phyloP scores from a whole-genome alignment of 2,113 vertebrate genomes.

The Epinephelus lanceolatus region DNA sequence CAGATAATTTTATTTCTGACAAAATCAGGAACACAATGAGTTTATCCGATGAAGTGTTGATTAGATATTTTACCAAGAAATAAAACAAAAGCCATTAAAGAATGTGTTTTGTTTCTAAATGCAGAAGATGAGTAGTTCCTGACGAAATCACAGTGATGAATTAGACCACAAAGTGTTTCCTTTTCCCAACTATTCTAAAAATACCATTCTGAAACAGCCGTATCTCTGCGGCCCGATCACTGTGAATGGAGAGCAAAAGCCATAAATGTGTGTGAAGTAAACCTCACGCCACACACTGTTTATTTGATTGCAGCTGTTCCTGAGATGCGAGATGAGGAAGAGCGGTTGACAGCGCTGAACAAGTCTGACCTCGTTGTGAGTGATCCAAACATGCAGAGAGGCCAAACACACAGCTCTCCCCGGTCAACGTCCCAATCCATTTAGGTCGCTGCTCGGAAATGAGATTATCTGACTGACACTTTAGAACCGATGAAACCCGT shows the following conservation, averaged over 20 bases:
- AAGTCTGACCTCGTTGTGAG: slow-evolving; percentile 72
- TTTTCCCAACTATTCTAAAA: slow-evolving; percentile 59
- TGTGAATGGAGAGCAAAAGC: slow-evolving; percentile 44
- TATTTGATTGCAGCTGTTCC: slow-evolving; percentile 78
- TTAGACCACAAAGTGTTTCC: neutral
- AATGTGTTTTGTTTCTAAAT: slow-evolving; percentile 25
- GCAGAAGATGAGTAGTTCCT: neutral
- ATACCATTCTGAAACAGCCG: slow-evolving; percentile 53
- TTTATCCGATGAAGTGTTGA: neutral
- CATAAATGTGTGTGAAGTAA: slow-evolving; percentile 62
- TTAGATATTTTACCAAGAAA: neutral
- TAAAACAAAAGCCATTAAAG: slow-evolving; percentile 7
- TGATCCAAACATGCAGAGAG: slow-evolving; percentile 62
- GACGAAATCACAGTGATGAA: slow-evolving; percentile 36
- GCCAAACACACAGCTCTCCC: slow-evolving; percentile 66
- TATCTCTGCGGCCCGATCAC: slow-evolving; percentile 5
- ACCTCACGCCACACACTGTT: slow-evolving; percentile 57
- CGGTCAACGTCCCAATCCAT: slow-evolving; percentile 60
- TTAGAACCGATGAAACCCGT: slow-evolving; percentile 54
- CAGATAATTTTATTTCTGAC: neutral
- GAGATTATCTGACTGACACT: slow-evolving; percentile 70
- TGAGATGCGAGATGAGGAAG: slow-evolving; percentile 57
- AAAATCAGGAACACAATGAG: neutral
- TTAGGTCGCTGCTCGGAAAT: slow-evolving; percentile 75
- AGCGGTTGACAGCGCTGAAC: slow-evolving; percentile 39